Evolutionary conservation across 2,113 vertebrate species (phyloP).

Genomic region (Myotis davidii): DNA sequence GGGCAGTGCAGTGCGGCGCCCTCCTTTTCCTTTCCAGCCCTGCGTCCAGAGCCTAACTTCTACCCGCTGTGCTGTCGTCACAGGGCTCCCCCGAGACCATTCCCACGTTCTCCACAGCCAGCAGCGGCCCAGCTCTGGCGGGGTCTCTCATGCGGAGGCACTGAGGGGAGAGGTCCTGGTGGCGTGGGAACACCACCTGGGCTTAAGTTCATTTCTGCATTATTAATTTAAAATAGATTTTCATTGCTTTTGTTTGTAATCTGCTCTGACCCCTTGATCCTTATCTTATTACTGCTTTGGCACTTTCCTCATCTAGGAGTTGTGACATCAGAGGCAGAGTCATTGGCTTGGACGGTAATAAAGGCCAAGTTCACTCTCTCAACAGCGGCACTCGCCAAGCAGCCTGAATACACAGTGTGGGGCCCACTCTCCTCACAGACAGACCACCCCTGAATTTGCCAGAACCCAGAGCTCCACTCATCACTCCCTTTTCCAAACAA

Average conservation of each 20-base stretch:
- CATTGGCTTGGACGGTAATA: neutral
- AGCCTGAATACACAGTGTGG: neutral
- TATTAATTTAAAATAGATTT: neutral
- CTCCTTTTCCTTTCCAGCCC: neutral
- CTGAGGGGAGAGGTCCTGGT: neutral
- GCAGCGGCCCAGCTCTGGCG: neutral
- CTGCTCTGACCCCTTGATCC: neutral
- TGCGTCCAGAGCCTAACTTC: neutral
- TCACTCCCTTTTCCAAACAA: neutral
- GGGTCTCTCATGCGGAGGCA: neutral
- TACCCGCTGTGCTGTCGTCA: neutral
- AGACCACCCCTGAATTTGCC: neutral
- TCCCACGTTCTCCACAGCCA: neutral
- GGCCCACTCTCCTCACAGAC: neutral
- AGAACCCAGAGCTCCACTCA: neutral
- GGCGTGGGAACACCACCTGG: neutral
- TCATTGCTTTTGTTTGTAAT: neutral
- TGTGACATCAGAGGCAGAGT: neutral
- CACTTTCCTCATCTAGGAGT: neutral
- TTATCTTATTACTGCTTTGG: neutral
- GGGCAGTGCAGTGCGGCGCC: neutral
- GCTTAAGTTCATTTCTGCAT: neutral
- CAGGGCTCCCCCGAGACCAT: neutral
- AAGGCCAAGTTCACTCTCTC: neutral
- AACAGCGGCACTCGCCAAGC: rapidly evolving